phyloP scores from a whole-genome alignment of 1,140 invertebrate genomes.

The Globodera ellingtonae region DNA sequence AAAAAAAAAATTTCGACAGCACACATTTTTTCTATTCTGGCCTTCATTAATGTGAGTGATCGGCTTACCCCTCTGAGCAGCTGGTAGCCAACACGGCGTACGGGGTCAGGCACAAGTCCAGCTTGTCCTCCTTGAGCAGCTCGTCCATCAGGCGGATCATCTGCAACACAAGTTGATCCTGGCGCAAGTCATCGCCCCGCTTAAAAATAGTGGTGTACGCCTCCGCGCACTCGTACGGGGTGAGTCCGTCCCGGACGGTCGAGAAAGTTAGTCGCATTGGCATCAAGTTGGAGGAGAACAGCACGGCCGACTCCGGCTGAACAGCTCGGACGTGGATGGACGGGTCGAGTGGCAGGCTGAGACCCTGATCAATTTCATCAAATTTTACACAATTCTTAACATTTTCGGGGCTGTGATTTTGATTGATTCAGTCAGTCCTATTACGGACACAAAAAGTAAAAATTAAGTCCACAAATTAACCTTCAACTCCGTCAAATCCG shows the following conservation, averaged over 20 bases:
- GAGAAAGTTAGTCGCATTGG: constrained; percentile 91
- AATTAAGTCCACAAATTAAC: constrained; percentile 53
- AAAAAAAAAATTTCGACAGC: neutral
- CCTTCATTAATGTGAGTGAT: constrained; percentile 9
- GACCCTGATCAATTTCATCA: constrained; percentile 20
- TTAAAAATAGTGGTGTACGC: constrained; percentile 87
- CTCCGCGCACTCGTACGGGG: constrained; percentile 49
- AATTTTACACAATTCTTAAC: too few species aligned
- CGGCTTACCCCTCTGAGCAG: constrained; percentile 76
- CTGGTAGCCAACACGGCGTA: constrained; percentile 91
- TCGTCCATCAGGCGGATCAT: constrained; percentile 97
- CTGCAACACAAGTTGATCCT: constrained; percentile 92
- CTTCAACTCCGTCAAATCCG: constrained; percentile 88
- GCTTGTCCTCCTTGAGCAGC: constrained; percentile 84
- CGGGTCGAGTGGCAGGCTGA: constrained; percentile 42
- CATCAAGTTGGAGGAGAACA: constrained; percentile 97
- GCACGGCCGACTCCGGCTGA: constrained; percentile 78
- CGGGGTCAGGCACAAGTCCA: constrained; percentile 91
- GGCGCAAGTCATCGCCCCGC: constrained; percentile 88
- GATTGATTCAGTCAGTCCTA: too few species aligned
- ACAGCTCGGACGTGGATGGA: constrained; percentile 83
- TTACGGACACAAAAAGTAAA: too few species aligned
- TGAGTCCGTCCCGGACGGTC: constrained; percentile 68
- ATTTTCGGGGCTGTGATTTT: too few species aligned
- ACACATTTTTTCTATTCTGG: too few species aligned